Base-by-base conservation (phyloP, 2,888 invertebrate species). In the Rhorus exstirpatorius region DNA sequence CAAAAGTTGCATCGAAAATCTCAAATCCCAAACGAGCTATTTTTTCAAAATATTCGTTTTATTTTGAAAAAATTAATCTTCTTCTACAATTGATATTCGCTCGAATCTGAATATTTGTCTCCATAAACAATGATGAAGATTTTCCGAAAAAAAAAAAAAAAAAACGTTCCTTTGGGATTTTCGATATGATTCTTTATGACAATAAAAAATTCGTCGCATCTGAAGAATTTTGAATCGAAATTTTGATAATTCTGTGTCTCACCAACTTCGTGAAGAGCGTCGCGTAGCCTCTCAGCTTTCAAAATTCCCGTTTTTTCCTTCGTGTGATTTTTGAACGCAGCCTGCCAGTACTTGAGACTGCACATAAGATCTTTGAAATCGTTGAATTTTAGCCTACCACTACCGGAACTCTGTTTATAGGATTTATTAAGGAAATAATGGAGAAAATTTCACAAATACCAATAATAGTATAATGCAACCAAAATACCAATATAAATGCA, bases 311-410 rank as follows among this genome's bases (percentile, higher is more conserved):
- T 97, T 92, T 97, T 98, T 91, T 98, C 98, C 89, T 97, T 96
- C 4, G 98, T 97, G 91, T 98, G 98, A 87, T 96, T 96, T 92
- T 97, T 97, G 93, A 98, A 98, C 1, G 97, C 96, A 21, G 96
- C 96, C 90, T 98, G 98, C 98, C 98, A 98, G 82, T 96, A 96
- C 90, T 98, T 98, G 58, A 98, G 93, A 89, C 97, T 98, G 89
- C 97, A 97, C 96, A 98, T 97, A 83, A 98, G 94, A 90, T 98
- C 97, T 92, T 97, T 98, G 92, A 98, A 98, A 90, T 98, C 97
- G 70, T 95, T 94, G 87, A 98, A 96, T 83, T 96, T 96, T 68
- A 98, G 94, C 81, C 98, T 95, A 0, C 98, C 98, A 35, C 95
- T 96, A 72, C 97, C 96, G 58, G 96, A 95, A 89, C 95, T 96